phyloP scores from a whole-genome alignment of 2,797 vertebrate species.

The Helarctos malayanus region DNA sequence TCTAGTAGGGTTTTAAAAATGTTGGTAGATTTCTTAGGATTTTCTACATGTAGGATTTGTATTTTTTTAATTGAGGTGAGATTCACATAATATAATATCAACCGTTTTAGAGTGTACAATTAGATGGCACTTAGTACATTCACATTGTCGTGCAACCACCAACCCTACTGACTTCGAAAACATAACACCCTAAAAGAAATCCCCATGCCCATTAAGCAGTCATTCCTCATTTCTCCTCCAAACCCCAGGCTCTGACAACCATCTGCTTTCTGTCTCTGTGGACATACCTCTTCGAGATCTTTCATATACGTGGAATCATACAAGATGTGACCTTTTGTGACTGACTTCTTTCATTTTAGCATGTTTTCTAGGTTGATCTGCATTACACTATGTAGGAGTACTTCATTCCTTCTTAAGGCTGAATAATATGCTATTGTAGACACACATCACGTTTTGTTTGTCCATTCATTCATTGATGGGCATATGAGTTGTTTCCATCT shows the following conservation, averaged over 20 bases:
- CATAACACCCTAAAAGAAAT: not conserved
- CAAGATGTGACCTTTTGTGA: not conserved
- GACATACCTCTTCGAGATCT: not conserved
- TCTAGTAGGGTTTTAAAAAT: not conserved
- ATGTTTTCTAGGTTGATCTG: not conserved
- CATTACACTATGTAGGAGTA: no score
- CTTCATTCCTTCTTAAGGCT: not conserved
- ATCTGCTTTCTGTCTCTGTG: not conserved
- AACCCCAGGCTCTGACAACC: not conserved
- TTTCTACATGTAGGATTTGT: not conserved
- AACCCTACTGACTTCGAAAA: not conserved
- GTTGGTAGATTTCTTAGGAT: not conserved
- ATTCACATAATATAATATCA: not conserved
- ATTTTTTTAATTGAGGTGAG: not conserved
- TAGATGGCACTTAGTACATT: not conserved
- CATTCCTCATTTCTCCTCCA: not conserved
- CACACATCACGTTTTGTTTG: not conserved
- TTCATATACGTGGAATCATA: not conserved
- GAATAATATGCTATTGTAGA: not conserved
- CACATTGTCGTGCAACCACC: no score
- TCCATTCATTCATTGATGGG: not conserved
- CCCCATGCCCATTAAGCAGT: not conserved
- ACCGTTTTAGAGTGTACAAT: not conserved
- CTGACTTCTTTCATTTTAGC: not conserved
- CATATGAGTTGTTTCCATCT: not conserved